Conservation (phyloP, 2,888 invertebrate genomes). For the Mantis religiosa region DNA sequence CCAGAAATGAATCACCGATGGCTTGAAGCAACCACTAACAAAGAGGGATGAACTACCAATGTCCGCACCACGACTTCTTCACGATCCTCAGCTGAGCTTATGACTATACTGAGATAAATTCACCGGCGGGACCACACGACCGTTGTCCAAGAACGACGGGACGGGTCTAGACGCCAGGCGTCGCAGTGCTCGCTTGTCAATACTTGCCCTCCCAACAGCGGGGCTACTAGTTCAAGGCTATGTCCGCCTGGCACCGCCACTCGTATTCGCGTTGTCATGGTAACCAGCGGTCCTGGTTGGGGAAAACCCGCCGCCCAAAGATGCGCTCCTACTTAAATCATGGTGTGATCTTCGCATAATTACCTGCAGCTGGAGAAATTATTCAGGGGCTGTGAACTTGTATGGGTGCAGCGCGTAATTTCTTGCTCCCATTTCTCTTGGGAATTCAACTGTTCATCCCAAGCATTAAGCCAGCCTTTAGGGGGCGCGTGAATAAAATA, state of each 20-base stretch:
- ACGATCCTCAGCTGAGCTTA: not conserved
- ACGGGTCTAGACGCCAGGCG: not conserved
- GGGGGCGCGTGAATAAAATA: not conserved
- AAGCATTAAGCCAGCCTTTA: not conserved
- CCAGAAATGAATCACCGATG: not conserved
- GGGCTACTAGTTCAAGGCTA: not conserved
- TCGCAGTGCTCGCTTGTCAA: conserved; percentile 11
- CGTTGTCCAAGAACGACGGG: not conserved
- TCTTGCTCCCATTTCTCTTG: not conserved
- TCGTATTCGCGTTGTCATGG: not conserved
- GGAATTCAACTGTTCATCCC: not conserved
- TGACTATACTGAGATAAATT: not conserved
- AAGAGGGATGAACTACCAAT: no score
- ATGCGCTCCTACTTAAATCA: not conserved
- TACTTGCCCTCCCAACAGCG: not conserved
- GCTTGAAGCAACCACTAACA: not conserved
- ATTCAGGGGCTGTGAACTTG: not conserved
- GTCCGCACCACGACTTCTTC: not conserved
- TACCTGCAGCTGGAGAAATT: not conserved
- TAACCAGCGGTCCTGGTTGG: not conserved
- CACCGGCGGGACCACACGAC: not conserved
- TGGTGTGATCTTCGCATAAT: not conserved
- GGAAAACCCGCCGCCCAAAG: not conserved
- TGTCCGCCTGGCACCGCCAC: not conserved
- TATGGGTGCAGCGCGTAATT: not conserved